Percentiles rank a stretch among this genome's conserved stretches.
These are phyloP conservation scores for Hoplostethus mediterraneus DNA, from an alignment of 2,797 vertebrate species.

Conservation along the genomic window DNA sequence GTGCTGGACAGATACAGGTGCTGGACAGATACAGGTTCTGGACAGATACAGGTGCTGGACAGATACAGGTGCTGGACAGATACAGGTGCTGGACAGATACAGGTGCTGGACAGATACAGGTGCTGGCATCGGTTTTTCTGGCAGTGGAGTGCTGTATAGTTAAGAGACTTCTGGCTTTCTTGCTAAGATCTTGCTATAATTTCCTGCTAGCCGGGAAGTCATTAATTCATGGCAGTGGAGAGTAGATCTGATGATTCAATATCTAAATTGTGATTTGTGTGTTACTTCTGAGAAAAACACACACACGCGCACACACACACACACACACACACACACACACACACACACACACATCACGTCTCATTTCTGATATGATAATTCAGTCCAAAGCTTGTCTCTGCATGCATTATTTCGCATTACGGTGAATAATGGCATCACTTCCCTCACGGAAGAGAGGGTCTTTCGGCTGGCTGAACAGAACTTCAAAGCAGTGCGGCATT, in stretches of 20 bases:
- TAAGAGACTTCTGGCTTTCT: constrained; percentile 10
- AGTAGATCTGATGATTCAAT: constrained; percentile 56
- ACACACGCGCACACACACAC: neutral
- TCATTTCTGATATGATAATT: constrained; percentile 34
- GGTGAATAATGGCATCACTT: constrained; percentile 36
- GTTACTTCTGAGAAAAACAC: neutral
- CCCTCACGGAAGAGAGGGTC: constrained; percentile 28
- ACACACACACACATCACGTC: too few species aligned
- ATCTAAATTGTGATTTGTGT: constrained; percentile 45
- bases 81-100: too few species aligned
- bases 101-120: too few species aligned
- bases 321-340: too few species aligned
- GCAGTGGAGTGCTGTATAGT: neutral
- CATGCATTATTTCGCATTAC: constrained; percentile 50
- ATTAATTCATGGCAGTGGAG: constrained; percentile 34
- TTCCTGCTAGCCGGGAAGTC: constrained; percentile 36
- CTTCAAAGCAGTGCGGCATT: constrained; percentile 57
- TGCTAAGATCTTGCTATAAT: constrained; percentile 7
- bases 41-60: too few species aligned
- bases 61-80: too few species aligned
- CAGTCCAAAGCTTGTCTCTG: constrained; percentile 28
- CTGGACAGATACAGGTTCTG: too few species aligned
- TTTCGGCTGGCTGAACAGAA: constrained; percentile 36
- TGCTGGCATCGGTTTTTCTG: neutral
- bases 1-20: too few species aligned